A percentile compares a stretch with the other conserved stretches of the same genome.
These are phyloP conservation scores for Eurytemora carolleeae DNA, from an alignment of 1,140 invertebrate species.

Conservation along the genomic window DNA sequence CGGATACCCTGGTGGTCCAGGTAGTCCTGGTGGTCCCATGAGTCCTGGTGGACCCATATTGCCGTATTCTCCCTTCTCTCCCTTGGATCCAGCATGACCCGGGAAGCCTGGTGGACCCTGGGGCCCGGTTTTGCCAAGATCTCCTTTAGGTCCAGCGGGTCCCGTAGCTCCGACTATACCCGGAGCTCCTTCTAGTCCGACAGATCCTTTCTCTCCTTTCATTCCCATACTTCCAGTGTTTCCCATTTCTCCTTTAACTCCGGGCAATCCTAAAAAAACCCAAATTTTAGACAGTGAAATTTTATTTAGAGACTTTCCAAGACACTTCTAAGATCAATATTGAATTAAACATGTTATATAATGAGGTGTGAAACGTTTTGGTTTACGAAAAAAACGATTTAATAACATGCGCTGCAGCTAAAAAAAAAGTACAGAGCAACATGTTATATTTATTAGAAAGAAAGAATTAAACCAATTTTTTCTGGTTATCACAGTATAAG, in stretches of 20 bases:
- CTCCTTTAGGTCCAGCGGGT: slow-evolving; percentile 15
- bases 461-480: too few species aligned
- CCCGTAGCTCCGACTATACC: slow-evolving; percentile 19
- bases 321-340: too few species aligned
- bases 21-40: slow-evolving; percentile 62
- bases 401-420: too few species aligned
- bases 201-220: slow-evolving; percentile 20
- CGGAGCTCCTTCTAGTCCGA: slow-evolving; percentile 17
- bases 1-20: slow-evolving; percentile 56
- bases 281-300: too few species aligned
- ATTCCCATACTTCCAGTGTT: neutral
- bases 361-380: too few species aligned
- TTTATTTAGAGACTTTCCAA: too few species aligned
- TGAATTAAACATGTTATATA: too few species aligned
- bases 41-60: slow-evolving; percentile 69
- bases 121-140: slow-evolving; percentile 6
- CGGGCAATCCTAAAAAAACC: slow-evolving; percentile 3
- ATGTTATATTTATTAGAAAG: too few species aligned
- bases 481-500: too few species aligned
- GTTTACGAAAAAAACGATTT: too few species aligned
- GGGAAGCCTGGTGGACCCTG: slow-evolving; percentile 14
- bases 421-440: too few species aligned
- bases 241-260: slow-evolving; percentile 18
- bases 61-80: slow-evolving; percentile 35
- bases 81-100: slow-evolving; percentile 6